phyloP scores from a whole-genome alignment of 2,888 invertebrate genomes.

The Theodoxus fluviatilis region DNA sequence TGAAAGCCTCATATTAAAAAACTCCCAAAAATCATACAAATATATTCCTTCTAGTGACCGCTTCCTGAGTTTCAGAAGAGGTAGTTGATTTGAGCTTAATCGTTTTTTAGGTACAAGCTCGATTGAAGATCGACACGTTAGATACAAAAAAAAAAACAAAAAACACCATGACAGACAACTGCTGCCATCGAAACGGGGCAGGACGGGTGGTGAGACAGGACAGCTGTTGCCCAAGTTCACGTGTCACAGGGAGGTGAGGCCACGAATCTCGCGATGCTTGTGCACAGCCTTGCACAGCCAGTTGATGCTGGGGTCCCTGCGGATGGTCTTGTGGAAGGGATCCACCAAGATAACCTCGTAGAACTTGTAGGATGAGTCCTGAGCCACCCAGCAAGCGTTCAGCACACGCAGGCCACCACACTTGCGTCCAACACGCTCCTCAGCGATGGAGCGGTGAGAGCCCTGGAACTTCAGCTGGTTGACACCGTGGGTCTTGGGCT shows the following conservation, averaged over 20 bases:
- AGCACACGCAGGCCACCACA: slow-evolving; percentile 93
- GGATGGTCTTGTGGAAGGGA: slow-evolving; percentile 90
- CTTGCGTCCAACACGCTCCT: slow-evolving; percentile 97
- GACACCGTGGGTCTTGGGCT: slow-evolving; percentile 98
- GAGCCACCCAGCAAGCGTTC: slow-evolving; percentile 99
- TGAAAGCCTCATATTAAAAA: no score
- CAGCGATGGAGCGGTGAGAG: slow-evolving; percentile 94
- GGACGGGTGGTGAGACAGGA: no score
- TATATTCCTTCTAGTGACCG: no score
- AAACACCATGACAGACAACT: no score
- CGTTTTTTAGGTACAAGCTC: no score
- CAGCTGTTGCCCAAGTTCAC: no score
- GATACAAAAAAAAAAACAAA: no score
- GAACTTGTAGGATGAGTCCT: slow-evolving; percentile 99
- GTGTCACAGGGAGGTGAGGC: slow-evolving; percentile 98
- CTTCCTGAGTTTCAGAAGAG: no score
- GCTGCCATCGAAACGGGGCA: no score
- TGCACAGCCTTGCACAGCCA: slow-evolving; percentile 97
- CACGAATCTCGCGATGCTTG: slow-evolving; percentile 98
- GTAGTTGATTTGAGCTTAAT: no score
- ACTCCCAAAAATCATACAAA: no score
- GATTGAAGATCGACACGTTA: no score
- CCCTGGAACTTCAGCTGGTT: slow-evolving; percentile 97
- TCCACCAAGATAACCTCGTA: slow-evolving; percentile 87
- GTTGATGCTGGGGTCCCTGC: slow-evolving; percentile 93